Base-by-base conservation (phyloP, 2,888 invertebrate genomes). In the Netelia fuscicornis region DNA sequence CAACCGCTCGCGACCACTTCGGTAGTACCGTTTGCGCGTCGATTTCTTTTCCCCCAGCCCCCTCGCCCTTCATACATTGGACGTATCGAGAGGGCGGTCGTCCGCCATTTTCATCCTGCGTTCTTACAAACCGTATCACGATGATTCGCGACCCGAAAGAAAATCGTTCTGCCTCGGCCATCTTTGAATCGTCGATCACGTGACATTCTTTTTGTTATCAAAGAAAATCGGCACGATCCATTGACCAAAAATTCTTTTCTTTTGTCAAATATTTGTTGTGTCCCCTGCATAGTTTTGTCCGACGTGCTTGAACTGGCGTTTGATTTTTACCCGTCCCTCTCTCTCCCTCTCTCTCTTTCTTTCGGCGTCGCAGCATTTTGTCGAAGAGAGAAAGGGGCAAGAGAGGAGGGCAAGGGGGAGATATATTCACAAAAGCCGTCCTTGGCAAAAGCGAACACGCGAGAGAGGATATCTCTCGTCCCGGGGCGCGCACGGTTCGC, bases 361-460 rank as follows among this genome's bases (percentile, higher is more conserved):
- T 37, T 37, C 37, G 37, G 37, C 37, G 37, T 37, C 37, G 37
- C 6, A 37, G 37, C 37, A 5, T 37, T 37, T 37, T 37, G 37
- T 6, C 37, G 5, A 37, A 37, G 37, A 37, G 6, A 37, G 37
- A 37, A 37, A 37, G 37, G 37, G 37, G 37, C 37, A 37, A 37
- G 37, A 37, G 37, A 37, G 37, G 5, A 1, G 5, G 30, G 30
- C 3, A 5, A 6, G 37, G 62, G n/a, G 25, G 70, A 68, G 64
- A 71, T 62, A 54, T 71, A 79, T 82, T 82, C 65, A 85, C 85
- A 85, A 85, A 85, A 85, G 85, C 81, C 71, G 85, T 85, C 85
- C 85, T 85, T 85, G 85, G 77, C 78, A 75, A 79, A 79, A 64
- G 72, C 52, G 75, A 58, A 80, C 84, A 78, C 86, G 76, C 84